A percentile compares a stretch with the other conserved stretches of the same genome.
Evolutionary conservation across 2,113 vertebrate species (phyloP).

Genomic region (Holacanthus passer): DNA sequence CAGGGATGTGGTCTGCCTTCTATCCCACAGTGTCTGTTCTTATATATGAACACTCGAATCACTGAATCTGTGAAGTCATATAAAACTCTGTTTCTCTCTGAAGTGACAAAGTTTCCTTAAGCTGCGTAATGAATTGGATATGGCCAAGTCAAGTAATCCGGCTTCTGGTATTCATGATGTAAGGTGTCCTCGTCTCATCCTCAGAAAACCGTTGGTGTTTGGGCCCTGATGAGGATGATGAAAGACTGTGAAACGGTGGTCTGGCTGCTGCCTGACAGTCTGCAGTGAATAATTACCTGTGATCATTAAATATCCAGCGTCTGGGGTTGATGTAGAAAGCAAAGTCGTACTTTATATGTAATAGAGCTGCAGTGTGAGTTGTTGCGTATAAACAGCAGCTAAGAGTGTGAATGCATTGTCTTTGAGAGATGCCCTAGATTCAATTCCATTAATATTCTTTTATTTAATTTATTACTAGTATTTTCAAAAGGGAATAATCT

Average conservation of each 20-base stretch:
- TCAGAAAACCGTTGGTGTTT: conserved; percentile 30
- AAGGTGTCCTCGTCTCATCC: conserved; percentile 63
- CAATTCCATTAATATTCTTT: conserved; percentile 18
- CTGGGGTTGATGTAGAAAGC: conserved; percentile 5
- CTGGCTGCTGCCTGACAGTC: conserved; percentile 50
- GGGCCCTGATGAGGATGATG: conserved; percentile 73
- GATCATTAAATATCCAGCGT: conserved; percentile 43
- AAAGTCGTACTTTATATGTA: conserved; percentile 2
- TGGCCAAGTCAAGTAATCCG: conserved; percentile 39
- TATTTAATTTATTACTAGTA: conserved; percentile 3
- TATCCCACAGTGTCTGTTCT: not conserved
- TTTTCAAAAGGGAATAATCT: conserved; percentile 10
- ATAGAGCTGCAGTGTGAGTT: not conserved
- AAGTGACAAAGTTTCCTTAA: conserved; percentile 34
- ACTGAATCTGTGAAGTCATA: conserved; percentile 27
- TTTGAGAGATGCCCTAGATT: conserved; percentile 50
- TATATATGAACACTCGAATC: not conserved
- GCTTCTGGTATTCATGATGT: conserved; percentile 50
- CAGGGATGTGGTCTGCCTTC: not conserved
- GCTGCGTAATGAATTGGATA: conserved; percentile 58
- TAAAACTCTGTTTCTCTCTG: conserved; percentile 24
- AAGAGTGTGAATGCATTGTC: conserved; percentile 21
- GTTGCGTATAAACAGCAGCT: conserved; percentile 24
- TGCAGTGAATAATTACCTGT: conserved; percentile 57
- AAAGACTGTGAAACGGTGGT: conserved; percentile 72